Evolutionary conservation across 1,140 invertebrate species (phyloP).

Genomic region (Mya arenaria): DNA sequence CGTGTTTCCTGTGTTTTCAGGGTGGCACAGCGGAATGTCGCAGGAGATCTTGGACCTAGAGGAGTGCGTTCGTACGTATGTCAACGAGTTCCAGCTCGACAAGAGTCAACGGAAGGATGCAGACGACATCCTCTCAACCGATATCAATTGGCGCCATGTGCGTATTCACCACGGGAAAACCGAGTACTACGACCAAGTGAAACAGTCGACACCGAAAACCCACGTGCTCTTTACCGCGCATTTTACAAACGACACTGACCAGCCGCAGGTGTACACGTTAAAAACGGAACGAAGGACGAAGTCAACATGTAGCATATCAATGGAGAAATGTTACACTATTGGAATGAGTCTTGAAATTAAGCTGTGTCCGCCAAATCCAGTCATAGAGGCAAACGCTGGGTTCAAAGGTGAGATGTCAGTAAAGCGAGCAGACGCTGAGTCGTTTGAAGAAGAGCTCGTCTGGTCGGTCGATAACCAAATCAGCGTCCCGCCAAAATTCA

Average conservation of each 20-base stretch:
- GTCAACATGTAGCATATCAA: slow-evolving; percentile 71
- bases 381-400: slow-evolving; percentile 82
- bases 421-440: slow-evolving; percentile 79
- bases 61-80: slow-evolving; percentile 68
- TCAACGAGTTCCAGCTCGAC: slow-evolving; percentile 67
- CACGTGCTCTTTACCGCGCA: slow-evolving; percentile 74
- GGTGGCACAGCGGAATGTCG: slow-evolving; percentile 46
- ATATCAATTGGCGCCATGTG: slow-evolving; percentile 71
- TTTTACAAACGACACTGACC: slow-evolving; percentile 74
- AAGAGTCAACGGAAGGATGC: slow-evolving; percentile 66
- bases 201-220: slow-evolving; percentile 65
- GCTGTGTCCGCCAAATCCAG: slow-evolving; percentile 73
- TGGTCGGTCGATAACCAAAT: slow-evolving; percentile 83
- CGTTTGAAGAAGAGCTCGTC: slow-evolving; percentile 80
- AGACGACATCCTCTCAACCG: slow-evolving; percentile 66
- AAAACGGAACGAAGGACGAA: slow-evolving; percentile 73
- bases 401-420: slow-evolving; percentile 82
- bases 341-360: slow-evolving; percentile 67
- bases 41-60: slow-evolving; percentile 72
- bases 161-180: slow-evolving; percentile 68
- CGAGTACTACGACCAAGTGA: slow-evolving; percentile 63
- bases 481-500: slow-evolving; percentile 79
- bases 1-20: slow-evolving; percentile 43
- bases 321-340: slow-evolving; percentile 69
- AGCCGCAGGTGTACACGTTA: slow-evolving; percentile 69